Evolutionary conservation across 1,140 invertebrate genomes (phyloP), one percentile per base, ranked within the genome.

Genomic region (Leptopilina clavipes): DNA sequence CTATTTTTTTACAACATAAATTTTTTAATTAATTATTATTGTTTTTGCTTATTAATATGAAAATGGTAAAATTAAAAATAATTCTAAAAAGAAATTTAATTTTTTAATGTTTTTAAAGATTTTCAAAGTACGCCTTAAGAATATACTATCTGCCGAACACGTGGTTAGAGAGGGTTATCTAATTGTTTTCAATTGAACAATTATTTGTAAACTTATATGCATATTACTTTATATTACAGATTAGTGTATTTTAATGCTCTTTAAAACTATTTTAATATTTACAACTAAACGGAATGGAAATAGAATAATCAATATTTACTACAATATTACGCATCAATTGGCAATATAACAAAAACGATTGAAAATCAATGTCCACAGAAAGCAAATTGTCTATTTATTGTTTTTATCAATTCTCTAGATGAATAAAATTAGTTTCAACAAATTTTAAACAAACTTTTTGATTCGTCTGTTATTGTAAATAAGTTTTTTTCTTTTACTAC

Each of bases 251-350:
- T 48, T 12, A 0, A 52, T 3, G 8, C 48, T 52, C 48, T 17
- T 17, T 52, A 52, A 52, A 52, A 52, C 0, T n/a, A 17, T 7
- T 52, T 52, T 52, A n/a, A 52, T 52, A 52, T 17, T 52, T 7
- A 52, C 5, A 52, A 52, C 48, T n/a, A 17, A 52, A 52, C n/a
- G 14, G 48, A 52, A 5, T 52, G 48, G 6, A 52, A 52, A 52
- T 52, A 52, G 48, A 52, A n/a, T 52, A 52, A 52, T 52, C 48
- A 17, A 52, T 52, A 52, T 52, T 52, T 52, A 52, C 25, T 17
- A 40, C 8, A 40, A 7, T 40, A 40, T 40, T 40, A 40, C 37
- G 37, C 37, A 40, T 40, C 37, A 40, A 40, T 31, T 48, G 48
- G 14, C 14, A 52, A 52, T 6, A 52, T 48, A 48, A 48, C 9